Evolutionary conservation across 2,888 invertebrate genomes (phyloP).

Genomic region (Drosophila histrio): DNA sequence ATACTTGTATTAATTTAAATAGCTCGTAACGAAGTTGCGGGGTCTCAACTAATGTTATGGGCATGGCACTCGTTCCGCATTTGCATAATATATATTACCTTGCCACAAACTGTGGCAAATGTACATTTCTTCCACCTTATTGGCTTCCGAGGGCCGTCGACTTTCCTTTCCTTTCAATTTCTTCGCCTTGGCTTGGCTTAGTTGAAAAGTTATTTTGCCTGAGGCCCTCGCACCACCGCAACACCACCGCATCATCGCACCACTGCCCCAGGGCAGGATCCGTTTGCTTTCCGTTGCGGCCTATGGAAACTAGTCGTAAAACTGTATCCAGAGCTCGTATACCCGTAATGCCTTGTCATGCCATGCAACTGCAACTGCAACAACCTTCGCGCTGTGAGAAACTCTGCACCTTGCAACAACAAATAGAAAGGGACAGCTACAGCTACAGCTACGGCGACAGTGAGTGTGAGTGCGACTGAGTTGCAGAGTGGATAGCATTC

Average conservation of each 20-base stretch:
- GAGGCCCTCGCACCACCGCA: conserved; percentile 17
- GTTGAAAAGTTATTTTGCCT: conserved; percentile 32
- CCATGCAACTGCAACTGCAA: conserved; percentile 33
- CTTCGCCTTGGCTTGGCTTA: conserved; percentile 14
- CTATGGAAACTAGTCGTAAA: conserved; percentile 30
- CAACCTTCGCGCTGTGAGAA: conserved; percentile 67
- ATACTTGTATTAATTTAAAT: conserved; percentile 15
- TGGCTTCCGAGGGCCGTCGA: conserved; percentile 38
- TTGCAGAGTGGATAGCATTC: conserved; percentile 1
- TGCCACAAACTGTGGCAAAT: conserved; percentile 43
- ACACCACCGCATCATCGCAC: background rate
- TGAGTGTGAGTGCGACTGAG: conserved; percentile 14
- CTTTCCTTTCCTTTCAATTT: background rate
- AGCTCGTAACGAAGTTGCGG: background rate
- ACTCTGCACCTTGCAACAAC: conserved; percentile 70
- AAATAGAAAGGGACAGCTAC: conserved; percentile 26
- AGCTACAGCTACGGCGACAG: background rate
- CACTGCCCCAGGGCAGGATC: background rate
- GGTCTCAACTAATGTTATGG: conserved; percentile 9
- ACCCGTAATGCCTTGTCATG: conserved; percentile 27
- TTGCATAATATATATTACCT: conserved; percentile 26
- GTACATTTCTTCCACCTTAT: conserved; percentile 38
- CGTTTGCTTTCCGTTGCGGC: conserved; percentile 11
- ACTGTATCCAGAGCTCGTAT: conserved; percentile 44
- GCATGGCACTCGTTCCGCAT: conserved; percentile 3